These are phyloP conservation scores for Tortrix viridana DNA, from an alignment of 2,888 invertebrate genomes.

Conservation along the genomic window DNA sequence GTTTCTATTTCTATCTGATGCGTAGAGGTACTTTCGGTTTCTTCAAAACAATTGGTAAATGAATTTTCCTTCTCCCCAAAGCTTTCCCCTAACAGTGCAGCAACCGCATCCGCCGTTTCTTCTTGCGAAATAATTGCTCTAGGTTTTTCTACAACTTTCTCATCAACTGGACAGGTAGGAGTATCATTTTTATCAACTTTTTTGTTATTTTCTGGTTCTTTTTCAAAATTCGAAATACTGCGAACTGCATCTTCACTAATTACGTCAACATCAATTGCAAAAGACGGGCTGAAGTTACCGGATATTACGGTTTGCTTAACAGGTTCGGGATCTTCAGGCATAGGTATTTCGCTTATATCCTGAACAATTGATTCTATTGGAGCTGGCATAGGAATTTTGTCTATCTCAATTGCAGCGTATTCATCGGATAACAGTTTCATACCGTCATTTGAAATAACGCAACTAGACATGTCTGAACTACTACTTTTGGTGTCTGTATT, in stretches of 20 bases:
- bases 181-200: slow-evolving; percentile 62
- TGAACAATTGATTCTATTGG: slow-evolving; percentile 66
- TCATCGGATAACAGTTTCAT: slow-evolving; percentile 55
- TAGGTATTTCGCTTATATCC: slow-evolving; percentile 78
- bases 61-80: slow-evolving; percentile 87
- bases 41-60: slow-evolving; percentile 84
- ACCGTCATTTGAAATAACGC: slow-evolving; percentile 50
- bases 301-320: slow-evolving; percentile 57
- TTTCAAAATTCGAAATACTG: slow-evolving; percentile 87
- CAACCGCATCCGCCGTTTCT: slow-evolving; percentile 96
- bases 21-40: slow-evolving; percentile 71
- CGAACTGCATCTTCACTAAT: slow-evolving; percentile 91
- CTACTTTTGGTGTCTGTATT: slow-evolving; percentile 49
- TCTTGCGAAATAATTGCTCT: slow-evolving; percentile 94
- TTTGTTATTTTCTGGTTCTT: slow-evolving; percentile 57
- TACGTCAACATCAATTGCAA: slow-evolving; percentile 78
- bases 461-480: slow-evolving; percentile 43
- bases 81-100: slow-evolving; percentile 93
- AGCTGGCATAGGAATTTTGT: slow-evolving; percentile 74
- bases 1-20: slow-evolving; percentile 75
- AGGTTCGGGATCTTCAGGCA: slow-evolving; percentile 63
- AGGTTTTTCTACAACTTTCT: slow-evolving; percentile 89
- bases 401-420: slow-evolving; percentile 64
- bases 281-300: slow-evolving; percentile 87
- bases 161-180: slow-evolving; percentile 71